Evolutionary conservation across 1,140 invertebrate genomes (phyloP).

Genomic region (Yoshiicerus persimilis): DNA sequence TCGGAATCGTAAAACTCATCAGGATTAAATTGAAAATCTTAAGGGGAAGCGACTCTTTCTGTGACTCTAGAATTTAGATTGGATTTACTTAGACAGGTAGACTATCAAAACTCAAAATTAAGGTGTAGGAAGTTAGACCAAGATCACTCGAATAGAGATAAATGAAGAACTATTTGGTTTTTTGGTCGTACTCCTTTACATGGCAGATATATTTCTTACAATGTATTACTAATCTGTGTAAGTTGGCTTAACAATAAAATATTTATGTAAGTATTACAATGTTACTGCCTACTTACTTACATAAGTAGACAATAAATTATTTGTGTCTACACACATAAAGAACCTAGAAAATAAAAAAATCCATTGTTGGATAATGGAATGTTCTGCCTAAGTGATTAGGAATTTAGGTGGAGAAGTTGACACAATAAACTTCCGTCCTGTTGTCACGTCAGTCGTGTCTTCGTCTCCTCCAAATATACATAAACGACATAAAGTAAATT

Average conservation of each 20-base stretch:
- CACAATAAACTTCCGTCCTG: constrained; percentile 6
- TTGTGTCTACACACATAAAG: not conserved
- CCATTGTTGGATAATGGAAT: constrained; percentile 3
- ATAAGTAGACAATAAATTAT: not conserved
- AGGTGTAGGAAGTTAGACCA: not conserved
- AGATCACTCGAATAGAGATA: not conserved
- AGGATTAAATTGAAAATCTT: not conserved
- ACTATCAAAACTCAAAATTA: not conserved
- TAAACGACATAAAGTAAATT: not conserved
- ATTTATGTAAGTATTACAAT: not conserved
- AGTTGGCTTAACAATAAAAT: not conserved
- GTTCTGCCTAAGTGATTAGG: constrained; percentile 12
- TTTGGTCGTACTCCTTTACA: too few species aligned
- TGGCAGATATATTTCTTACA: too few species aligned
- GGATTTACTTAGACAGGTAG: not conserved
- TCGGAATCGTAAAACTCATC: not conserved
- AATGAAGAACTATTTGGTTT: too few species aligned
- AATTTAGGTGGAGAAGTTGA: not conserved
- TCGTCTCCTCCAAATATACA: constrained; percentile 18
- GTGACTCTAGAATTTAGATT: not conserved
- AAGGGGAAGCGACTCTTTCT: not conserved
- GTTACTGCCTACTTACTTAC: not conserved
- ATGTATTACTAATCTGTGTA: not conserved
- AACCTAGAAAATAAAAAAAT: not conserved
- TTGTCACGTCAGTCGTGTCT: constrained; percentile 9